Percentiles rank a stretch among this genome's conserved stretches.
These are phyloP conservation scores for Plutomurus gul DNA, from an alignment of 1,140 invertebrate genomes.

Conservation along the genomic window DNA sequence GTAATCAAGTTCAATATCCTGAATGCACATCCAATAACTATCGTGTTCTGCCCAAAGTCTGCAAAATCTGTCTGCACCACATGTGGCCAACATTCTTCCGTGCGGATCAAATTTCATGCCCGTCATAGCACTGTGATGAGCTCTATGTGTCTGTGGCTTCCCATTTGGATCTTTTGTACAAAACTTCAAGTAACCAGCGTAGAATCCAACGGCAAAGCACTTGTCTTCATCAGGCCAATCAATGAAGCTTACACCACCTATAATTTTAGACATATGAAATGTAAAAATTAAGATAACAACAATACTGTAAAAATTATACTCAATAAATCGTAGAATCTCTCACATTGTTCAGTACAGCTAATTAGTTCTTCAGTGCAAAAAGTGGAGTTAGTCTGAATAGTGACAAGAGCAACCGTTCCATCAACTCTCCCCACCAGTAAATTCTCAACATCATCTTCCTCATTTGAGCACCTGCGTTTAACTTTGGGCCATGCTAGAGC, in stretches of 20 bases:
- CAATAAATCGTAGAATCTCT: too few species aligned
- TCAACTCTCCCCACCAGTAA: conserved; percentile 64
- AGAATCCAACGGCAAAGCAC: conserved; percentile 35
- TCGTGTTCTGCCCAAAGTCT: conserved; percentile 62
- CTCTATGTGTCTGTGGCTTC: not conserved
- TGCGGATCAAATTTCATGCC: conserved; percentile 63
- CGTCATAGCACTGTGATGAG: conserved; percentile 57
- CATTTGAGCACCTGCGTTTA: conserved; percentile 52
- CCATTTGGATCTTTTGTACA: conserved; percentile 4
- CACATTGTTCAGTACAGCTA: conserved; percentile 31
- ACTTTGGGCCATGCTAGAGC: conserved; percentile 61
- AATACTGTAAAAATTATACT: too few species aligned
- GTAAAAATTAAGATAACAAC: not conserved
- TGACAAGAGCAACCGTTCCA: conserved; percentile 60
- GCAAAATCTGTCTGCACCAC: conserved; percentile 58
- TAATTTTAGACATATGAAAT: not conserved
- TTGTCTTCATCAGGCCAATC: conserved; percentile 42
- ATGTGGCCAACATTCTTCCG: conserved; percentile 62
- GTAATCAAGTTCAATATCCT: conserved; percentile 58
- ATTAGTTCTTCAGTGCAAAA: conserved; percentile 44
- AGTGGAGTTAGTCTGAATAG: conserved; percentile 56
- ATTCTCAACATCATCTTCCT: conserved; percentile 58
- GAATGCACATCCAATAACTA: conserved; percentile 56
- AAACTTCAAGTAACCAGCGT: conserved; percentile 42
- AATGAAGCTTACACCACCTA: conserved; percentile 37